A percentile compares a stretch with the other conserved stretches of the same genome.
Conservation (phyloP, 2,113 vertebrate genomes). For the Capra hircus region DNA sequence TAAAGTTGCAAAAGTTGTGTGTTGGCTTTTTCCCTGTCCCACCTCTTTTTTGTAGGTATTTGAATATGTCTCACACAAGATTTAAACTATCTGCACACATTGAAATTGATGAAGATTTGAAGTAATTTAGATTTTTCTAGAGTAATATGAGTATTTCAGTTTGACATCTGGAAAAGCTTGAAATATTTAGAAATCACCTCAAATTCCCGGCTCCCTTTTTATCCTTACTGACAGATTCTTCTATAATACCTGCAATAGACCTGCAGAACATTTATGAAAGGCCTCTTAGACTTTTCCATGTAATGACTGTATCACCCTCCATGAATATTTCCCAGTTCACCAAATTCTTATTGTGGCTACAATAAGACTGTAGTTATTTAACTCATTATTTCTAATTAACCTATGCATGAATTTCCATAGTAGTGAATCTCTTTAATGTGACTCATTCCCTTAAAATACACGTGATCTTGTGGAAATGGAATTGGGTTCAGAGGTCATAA, state of each 20-base stretch:
- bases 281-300: background rate
- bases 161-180: background rate
- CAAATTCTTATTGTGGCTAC: background rate
- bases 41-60: background rate
- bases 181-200: conserved; percentile 7
- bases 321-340: background rate
- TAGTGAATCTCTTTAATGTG: background rate
- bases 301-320: background rate
- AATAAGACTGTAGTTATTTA: background rate
- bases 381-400: background rate
- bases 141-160: background rate
- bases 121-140: background rate
- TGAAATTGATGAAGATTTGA: background rate
- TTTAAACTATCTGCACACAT: background rate
- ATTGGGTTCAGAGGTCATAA: background rate
- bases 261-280: background rate
- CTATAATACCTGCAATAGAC: background rate
- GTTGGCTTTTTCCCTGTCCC: background rate
- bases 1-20: background rate
- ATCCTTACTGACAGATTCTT: background rate
- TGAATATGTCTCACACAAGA: background rate
- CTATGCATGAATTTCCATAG: background rate
- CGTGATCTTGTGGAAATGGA: background rate
- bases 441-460: background rate
- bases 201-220: background rate